These are phyloP conservation scores for Streptopelia turtur DNA, from an alignment of 2,797 vertebrate species.

Conservation along the genomic window DNA sequence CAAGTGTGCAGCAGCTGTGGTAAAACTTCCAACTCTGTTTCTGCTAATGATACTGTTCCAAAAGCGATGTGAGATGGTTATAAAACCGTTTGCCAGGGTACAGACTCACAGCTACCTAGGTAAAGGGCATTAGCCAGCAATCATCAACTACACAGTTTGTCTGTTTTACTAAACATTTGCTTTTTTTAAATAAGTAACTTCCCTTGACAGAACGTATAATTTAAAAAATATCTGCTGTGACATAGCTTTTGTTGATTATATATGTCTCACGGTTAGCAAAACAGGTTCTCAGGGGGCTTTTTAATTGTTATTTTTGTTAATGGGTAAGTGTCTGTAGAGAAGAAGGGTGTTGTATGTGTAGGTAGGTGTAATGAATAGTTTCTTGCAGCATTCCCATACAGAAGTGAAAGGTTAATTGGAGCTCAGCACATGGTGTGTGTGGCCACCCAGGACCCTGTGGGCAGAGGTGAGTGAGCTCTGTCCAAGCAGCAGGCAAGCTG, in stretches of 20 bases:
- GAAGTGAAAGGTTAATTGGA: neutral
- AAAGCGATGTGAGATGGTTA: neutral
- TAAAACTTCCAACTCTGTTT: neutral
- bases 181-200: neutral
- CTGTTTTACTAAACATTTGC: neutral
- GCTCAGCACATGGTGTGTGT: neutral
- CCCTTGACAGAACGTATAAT: neutral
- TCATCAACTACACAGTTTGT: neutral
- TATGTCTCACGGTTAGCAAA: slow-evolving; percentile 26
- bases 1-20: neutral
- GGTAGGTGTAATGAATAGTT: slow-evolving; percentile 27
- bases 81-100: neutral
- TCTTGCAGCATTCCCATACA: slow-evolving; percentile 18
- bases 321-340: slow-evolving; percentile 38
- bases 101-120: neutral
- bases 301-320: slow-evolving; percentile 66
- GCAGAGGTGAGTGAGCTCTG: neutral
- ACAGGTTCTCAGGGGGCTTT: slow-evolving; percentile 45
- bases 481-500: neutral
- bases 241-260: neutral
- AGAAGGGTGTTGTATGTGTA: slow-evolving; percentile 47
- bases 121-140: neutral
- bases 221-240: neutral
- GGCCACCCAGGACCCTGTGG: neutral
- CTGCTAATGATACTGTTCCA: neutral